Percentiles rank a stretch among this genome's conserved stretches.
phyloP scores from a whole-genome alignment of 2,888 invertebrate species.

The Acholoe squamosa region DNA sequence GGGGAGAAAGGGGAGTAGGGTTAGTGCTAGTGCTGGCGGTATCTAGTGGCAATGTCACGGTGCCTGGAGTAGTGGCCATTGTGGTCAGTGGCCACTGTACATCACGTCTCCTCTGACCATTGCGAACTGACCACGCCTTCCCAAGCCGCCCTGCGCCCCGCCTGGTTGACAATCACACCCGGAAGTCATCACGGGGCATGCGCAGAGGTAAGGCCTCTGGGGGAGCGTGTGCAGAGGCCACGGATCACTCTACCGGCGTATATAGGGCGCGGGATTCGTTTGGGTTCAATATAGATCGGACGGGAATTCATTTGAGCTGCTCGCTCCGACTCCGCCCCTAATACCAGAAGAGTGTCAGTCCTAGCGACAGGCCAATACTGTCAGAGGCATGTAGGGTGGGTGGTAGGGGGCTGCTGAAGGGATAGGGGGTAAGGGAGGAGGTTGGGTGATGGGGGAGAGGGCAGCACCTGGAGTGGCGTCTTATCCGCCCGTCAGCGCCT shows the following conservation, averaged over 20 bases:
- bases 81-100: not conserved
- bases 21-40: not conserved
- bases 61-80: not conserved
- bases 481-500: slow-evolving; percentile 35
- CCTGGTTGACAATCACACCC: slow-evolving; percentile 42
- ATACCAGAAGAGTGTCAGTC: not conserved
- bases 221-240: not conserved
- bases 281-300: slow-evolving; percentile 46
- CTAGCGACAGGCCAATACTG: slow-evolving; percentile 4
- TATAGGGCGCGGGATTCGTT: slow-evolving; percentile 36
- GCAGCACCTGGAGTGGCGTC: slow-evolving; percentile 1
- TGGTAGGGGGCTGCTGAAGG: not conserved
- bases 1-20: not conserved
- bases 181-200: slow-evolving; percentile 44
- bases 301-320: slow-evolving; percentile 46
- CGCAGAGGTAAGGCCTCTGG: not conserved
- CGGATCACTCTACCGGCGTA: not conserved
- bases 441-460: not conserved
- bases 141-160: not conserved
- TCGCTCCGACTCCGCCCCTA: not conserved
- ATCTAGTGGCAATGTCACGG: not conserved
- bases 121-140: slow-evolving; percentile 42
- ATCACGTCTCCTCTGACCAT: slow-evolving; percentile 26
- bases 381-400: not conserved
- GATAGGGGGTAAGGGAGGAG: not conserved